Evolutionary conservation across 2,888 invertebrate genomes (phyloP).

Genomic region (Platerodrilus igneus): DNA sequence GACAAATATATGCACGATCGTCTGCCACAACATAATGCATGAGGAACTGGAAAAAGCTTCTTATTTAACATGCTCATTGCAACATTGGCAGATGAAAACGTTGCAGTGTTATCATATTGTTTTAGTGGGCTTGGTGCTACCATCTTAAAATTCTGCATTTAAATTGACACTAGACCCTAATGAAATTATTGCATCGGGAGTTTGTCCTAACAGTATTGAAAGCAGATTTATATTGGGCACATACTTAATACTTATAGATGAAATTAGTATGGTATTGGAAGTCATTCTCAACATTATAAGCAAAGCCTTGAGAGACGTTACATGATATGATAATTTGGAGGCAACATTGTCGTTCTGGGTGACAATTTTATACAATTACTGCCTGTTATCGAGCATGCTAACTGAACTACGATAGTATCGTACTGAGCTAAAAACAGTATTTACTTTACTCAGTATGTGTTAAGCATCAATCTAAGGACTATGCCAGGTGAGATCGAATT

Average conservation of each 20-base stretch:
- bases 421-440: too few species aligned
- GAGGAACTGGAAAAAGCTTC: constrained; percentile 46
- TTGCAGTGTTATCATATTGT: constrained; percentile 30
- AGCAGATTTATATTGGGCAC: constrained; percentile 7
- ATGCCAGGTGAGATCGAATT: too few species aligned
- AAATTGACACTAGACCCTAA: constrained; percentile 29
- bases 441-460: too few species aligned
- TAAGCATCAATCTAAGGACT: too few species aligned
- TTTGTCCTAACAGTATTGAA: constrained; percentile 8
- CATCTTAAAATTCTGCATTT: constrained; percentile 37
- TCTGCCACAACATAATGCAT: constrained; percentile 39
- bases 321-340: constrained; percentile 8
- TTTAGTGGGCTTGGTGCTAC: constrained; percentile 40
- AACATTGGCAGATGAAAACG: constrained; percentile 16
- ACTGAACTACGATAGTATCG: background rate
- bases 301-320: constrained; percentile 12
- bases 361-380: constrained; percentile 27
- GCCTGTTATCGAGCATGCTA: constrained; percentile 20
- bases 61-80: constrained; percentile 33
- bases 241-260: constrained; percentile 22
- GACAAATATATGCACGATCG: constrained; percentile 3
- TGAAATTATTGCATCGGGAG: constrained; percentile 8
- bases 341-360: constrained; percentile 23
- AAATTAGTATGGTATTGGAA: constrained; percentile 20
- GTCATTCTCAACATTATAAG: constrained; percentile 16